phyloP scores from a whole-genome alignment of 2,888 invertebrate genomes.

The Melinopterus prodromus region DNA sequence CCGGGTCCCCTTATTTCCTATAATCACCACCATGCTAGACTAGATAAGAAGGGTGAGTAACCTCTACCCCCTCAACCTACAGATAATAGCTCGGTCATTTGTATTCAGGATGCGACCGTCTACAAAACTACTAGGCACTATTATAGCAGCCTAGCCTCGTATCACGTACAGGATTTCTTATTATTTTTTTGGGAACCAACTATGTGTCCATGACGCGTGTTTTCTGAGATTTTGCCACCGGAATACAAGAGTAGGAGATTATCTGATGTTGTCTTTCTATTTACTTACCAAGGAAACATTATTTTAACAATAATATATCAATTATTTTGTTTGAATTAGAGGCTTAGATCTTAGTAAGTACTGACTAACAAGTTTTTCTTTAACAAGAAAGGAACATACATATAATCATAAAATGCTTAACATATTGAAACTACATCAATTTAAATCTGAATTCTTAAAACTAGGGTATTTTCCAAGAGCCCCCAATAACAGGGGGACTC shows the following conservation, averaged over 20 bases:
- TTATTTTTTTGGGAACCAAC: neutral
- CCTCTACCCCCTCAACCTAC: constrained; percentile 34
- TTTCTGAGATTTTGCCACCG: neutral
- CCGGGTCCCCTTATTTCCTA: neutral
- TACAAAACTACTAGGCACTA: neutral
- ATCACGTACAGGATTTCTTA: neutral
- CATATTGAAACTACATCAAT: too few relatives aligned
- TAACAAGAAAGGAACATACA: too few relatives aligned
- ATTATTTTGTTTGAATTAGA: too few relatives aligned
- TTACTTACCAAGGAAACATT: neutral
- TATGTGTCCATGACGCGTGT: neutral
- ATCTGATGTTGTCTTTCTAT: neutral
- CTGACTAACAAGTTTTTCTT: too few relatives aligned
- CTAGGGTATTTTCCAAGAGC: too few relatives aligned
- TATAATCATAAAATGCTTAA: too few relatives aligned
- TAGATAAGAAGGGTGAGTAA: constrained; percentile 38
- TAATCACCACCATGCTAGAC: constrained; percentile 10
- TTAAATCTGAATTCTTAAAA: too few relatives aligned
- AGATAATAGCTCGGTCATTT: constrained; percentile 31
- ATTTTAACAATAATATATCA: neutral
- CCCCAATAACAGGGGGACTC: too few relatives aligned
- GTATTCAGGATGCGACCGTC: constrained; percentile 31
- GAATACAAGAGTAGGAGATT: neutral
- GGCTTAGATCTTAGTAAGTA: too few relatives aligned
- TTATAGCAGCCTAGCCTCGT: neutral